Evolutionary conservation across 2,797 vertebrate species (phyloP), one percentile per base, ranked within the genome.

Genomic region (Eulemur mongoz): DNA sequence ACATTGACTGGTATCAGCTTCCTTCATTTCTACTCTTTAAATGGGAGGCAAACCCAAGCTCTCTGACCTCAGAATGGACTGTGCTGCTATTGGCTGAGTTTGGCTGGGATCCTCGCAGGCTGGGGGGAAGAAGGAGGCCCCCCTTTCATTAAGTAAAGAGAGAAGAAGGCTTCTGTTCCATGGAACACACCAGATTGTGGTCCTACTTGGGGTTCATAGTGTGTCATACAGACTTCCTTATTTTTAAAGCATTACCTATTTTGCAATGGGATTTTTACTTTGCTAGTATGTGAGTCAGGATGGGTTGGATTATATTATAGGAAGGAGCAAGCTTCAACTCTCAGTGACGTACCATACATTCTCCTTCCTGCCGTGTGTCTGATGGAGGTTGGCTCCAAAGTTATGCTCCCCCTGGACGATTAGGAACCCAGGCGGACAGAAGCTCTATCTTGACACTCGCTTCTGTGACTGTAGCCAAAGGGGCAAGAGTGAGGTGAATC

Each of bases 391-490:
- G 70, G 4, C 69, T 30, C 0, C n/a, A 25, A 35, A 17, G 4
- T 48, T 10, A 1, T 14, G 10, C 15, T 72, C n/a, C 23, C 25
- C 92, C 52, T n/a, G 3, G 48, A 18, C 12, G 0, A n/a, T 75
- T 23, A 3, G 9, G 63, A 38, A 79, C 63, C 30, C 8, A 18
- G 76, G 11, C 1, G 20, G 40, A 15, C 4, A 38, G 32, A 69
- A 12, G 17, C 18, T 59, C 4, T 3, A 4, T 65, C 12, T 1
- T 45, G n/a, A 67, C n/a, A n/a, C 18, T 5, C 7, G 2, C 7
- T 59, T 67, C 59, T 22, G 22, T 0, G 8, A 57, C 32, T 69
- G 20, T 14, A 50, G 63, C 38, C 45, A 32, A 4, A 79, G 43
- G 45, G 22, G 23, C 9, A 7, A n/a, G 57, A 45, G 22, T 40